Base-by-base conservation (phyloP, 2,888 invertebrate species). In the Cremastinae sp. region DNA sequence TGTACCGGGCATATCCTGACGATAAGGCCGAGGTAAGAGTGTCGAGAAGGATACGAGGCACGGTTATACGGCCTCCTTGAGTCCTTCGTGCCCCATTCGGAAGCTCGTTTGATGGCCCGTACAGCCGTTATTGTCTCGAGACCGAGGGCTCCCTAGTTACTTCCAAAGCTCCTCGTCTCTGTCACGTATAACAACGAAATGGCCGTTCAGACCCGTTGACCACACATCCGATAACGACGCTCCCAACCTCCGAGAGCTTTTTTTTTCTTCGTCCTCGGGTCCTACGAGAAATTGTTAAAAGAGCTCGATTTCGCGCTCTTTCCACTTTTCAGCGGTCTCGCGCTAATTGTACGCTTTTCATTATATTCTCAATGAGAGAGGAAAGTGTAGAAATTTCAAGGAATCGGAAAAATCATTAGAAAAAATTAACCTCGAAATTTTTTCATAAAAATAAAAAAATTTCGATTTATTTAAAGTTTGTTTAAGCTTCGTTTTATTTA, bases 21-120 rank as follows among this genome's bases (percentile, higher is more conserved):
- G 58, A 39, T 5, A 43, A 20, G 12, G 39, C 20, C 20, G 58
- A 12, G 14, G 39, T 9, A 41, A 12, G 22, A 22, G 43, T 22
- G 22, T 10, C 28, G n/a, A 41, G 74, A 74, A n/a, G 37, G 41
- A 58, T 37, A 79, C 74, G 69, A 61, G 78, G 72, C 74, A 79
- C 78, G 80, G 84, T 83, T 83, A n/a, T n/a, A 86, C 83, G 83
- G 78, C 82, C 79, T 83, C 78, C 78, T 80, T 80, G 83, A 83
- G 84, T 86, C 85, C 84, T 84, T 79, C 79, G 82, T 83, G 79
- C 81, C 81, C 88, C 84, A 87, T 89, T 88, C 85, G 85, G 86
- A 85, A 87, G 85, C 87, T 87, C 86, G 85, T 87, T 88, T 87
- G 89, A 89, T 89, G 86, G 86, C 75, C 83, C 86, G 81, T 86